Base-by-base conservation (phyloP, 2,113 vertebrate species). In the Helogale parvula region DNA sequence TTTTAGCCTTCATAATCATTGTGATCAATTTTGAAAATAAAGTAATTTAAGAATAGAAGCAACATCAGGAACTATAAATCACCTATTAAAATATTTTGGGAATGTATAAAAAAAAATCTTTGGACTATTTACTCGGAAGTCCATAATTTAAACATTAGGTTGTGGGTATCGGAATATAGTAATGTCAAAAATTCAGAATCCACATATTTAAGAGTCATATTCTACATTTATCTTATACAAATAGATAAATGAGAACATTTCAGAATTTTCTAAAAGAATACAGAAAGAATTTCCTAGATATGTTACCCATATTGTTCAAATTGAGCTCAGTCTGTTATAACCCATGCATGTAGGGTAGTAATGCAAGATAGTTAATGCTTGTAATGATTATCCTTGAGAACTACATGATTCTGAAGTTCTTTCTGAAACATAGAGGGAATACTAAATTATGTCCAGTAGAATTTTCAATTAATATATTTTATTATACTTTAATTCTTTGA, bases 361-460 rank as follows among this genome's bases (percentile, higher is more conserved):
- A 52, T 50, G 79, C 90, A 93, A 79, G 27, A 82, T 54, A 92
- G 86, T 52, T 79, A 63, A 33, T 80, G 16, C 60, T 74, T 33
- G 27, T 52, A 60, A 74, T 38, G 3, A 71, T 50, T 69, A 54
- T 38, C 19, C 57, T 80, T 27, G 47, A 83, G 91, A 90, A 63
- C 38, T 50, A 5, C 50, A 50, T 66, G 45, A 38, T 80, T 77
- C 35, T 29, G 12, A 66, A 71, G n/a, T 94, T 79, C 41, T 90
- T 89, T 92, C 60, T 93, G 47, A 96, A 96, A 77, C 57, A 68
- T 0, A 54, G 15, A 85, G 13, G 25, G 3, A 88, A 66, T 87
- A 54, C 77, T 71, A 79, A 89, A 88, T 97, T 71, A 68, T 86
- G 8, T 86, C 81, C n/a, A 77, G 35, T 88, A 86, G 25, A 85